These are phyloP conservation scores for Acanthosepion esculentum DNA, from an alignment of 2,888 invertebrate genomes.

Conservation along the genomic window DNA sequence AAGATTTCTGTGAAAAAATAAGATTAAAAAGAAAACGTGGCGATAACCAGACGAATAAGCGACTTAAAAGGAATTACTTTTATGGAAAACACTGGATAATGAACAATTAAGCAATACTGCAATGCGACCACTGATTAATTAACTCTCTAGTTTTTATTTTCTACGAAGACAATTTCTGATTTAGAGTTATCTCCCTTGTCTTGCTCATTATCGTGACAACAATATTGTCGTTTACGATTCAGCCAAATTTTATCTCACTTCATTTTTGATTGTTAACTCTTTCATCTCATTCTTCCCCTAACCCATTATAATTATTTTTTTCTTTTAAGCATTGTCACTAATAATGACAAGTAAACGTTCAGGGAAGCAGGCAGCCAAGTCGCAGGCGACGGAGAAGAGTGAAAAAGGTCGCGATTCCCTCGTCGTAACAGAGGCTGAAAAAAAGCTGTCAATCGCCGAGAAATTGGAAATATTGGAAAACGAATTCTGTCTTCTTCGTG, in stretches of 20 bases:
- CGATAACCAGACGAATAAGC: too few species aligned
- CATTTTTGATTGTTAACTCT: not conserved
- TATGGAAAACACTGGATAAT: too few species aligned
- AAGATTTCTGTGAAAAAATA: too few species aligned
- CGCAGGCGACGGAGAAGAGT: not conserved
- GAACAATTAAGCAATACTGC: too few species aligned
- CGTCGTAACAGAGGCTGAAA: slow-evolving; percentile 44
- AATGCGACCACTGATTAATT: too few species aligned
- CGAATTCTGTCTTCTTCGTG: slow-evolving; percentile 60
- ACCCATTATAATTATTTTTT: too few species aligned
- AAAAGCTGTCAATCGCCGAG: slow-evolving; percentile 56
- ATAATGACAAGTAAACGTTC: slow-evolving; percentile 35
- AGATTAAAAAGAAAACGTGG: too few species aligned
- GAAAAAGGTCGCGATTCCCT: not conserved
- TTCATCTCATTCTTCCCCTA: not conserved
- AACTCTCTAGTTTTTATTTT: too few species aligned
- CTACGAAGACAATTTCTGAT: too few species aligned
- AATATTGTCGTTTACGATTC: not conserved
- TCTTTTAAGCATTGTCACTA: not conserved
- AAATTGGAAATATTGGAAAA: slow-evolving; percentile 60
- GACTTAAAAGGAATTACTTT: too few species aligned
- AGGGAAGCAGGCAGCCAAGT: not conserved
- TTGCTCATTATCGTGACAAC: not conserved
- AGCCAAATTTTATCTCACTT: not conserved
- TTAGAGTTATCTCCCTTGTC: not conserved